Evolutionary conservation across 1,140 invertebrate genomes (phyloP).

Genomic region (Zaprionus vittiger): DNA sequence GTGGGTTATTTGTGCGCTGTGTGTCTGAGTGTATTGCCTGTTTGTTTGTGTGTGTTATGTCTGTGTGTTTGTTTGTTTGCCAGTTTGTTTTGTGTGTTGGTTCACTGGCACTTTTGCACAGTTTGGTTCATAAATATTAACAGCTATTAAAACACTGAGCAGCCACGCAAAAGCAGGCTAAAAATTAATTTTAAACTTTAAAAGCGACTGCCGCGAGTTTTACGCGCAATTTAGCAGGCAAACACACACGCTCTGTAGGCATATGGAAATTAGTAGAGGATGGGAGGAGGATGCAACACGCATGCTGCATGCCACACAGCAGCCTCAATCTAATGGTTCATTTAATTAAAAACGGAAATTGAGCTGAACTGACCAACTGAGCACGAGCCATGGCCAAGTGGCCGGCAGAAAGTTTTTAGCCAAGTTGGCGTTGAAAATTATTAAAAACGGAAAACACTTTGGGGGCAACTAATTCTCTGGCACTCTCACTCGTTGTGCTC

Average conservation of each 20-base stretch:
- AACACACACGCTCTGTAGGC: slow-evolving; percentile 17
- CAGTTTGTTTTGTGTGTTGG: slow-evolving; percentile 55
- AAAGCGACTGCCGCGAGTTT: slow-evolving; percentile 61
- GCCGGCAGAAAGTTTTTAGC: slow-evolving; percentile 26
- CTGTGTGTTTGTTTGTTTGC: slow-evolving; percentile 14
- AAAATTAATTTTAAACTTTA: slow-evolving; percentile 78
- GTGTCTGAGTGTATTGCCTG: slow-evolving; percentile 3
- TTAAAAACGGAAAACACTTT: slow-evolving; percentile 83
- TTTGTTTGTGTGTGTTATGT: slow-evolving; percentile 8
- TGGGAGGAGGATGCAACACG: neutral
- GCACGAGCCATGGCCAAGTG: slow-evolving; percentile 54
- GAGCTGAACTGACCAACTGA: slow-evolving; percentile 64
- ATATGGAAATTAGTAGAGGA: neutral
- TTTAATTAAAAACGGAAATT: slow-evolving; percentile 82
- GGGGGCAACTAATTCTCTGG: slow-evolving; percentile 71
- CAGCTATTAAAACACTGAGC: slow-evolving; percentile 68
- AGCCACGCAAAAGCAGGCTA: slow-evolving; percentile 27
- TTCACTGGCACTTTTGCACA: slow-evolving; percentile 60
- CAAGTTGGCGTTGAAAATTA: slow-evolving; percentile 65
- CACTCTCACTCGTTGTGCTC: neutral
- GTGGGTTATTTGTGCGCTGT: slow-evolving; percentile 15
- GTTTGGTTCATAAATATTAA: slow-evolving; percentile 76
- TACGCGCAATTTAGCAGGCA: slow-evolving; percentile 59
- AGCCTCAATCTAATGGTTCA: slow-evolving; percentile 68
- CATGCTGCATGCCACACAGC: slow-evolving; percentile 25